phyloP scores from a whole-genome alignment of 2,113 vertebrate species.

The Cheilinus undulatus region DNA sequence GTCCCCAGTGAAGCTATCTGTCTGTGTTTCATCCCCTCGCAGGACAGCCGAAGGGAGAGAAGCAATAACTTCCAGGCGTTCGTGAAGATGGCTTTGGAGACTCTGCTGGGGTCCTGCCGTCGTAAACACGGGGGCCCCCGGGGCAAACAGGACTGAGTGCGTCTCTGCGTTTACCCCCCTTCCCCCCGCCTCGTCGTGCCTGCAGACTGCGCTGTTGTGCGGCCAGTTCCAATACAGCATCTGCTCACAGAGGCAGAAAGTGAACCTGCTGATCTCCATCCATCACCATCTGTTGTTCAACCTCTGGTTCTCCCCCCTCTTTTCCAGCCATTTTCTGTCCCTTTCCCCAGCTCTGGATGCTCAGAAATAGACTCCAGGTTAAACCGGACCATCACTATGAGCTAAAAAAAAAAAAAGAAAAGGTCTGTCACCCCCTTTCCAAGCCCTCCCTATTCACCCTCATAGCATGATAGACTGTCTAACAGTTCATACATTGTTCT shows the following conservation, averaged over 20 bases:
- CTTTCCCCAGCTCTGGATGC: conserved; percentile 36
- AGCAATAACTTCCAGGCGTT: conserved; percentile 88
- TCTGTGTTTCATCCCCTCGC: conserved; percentile 66
- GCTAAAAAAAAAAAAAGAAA: conserved; percentile 35
- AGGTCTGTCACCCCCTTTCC: conserved; percentile 17
- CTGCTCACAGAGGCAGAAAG: conserved; percentile 58
- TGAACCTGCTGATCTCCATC: conserved; percentile 62
- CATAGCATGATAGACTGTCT: conserved; percentile 51
- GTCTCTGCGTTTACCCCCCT: background rate
- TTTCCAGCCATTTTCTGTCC: conserved; percentile 14
- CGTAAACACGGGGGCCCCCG: conserved; percentile 73
- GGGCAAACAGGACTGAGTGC: conserved; percentile 75
- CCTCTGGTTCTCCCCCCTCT: background rate
- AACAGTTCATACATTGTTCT: conserved; percentile 61
- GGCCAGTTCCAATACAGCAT: conserved; percentile 38
- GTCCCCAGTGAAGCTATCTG: conserved; percentile 76
- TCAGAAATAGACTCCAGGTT: conserved; percentile 43
- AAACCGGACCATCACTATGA: conserved; percentile 40
- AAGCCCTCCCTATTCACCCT: conserved; percentile 39
- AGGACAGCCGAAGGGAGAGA: conserved; percentile 89
- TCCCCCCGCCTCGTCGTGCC: conserved; percentile 27
- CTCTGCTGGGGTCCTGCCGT: conserved; percentile 83
- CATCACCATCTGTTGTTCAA: conserved; percentile 61
- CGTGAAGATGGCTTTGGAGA: conserved; percentile 86
- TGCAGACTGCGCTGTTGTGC: conserved; percentile 42